A percentile compares a stretch with the other conserved stretches of the same genome.
phyloP scores from a whole-genome alignment of 2,888 invertebrate genomes.

The Patella depressa region DNA sequence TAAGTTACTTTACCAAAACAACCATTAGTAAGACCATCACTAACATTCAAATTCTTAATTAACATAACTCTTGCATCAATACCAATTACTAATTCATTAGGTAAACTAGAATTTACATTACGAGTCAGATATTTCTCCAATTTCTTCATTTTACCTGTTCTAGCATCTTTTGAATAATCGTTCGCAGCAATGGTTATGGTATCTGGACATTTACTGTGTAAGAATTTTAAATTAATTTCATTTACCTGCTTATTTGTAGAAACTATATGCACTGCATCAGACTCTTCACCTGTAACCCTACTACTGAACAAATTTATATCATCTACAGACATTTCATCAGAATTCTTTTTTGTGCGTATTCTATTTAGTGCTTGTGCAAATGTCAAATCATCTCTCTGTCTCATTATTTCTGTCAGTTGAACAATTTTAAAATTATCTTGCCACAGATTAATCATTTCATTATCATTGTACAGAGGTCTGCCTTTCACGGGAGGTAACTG shows the following conservation, averaged over 20 bases:
- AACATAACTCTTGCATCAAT: slow-evolving; percentile 19
- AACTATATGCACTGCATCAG: slow-evolving; percentile 28
- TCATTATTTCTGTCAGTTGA: slow-evolving; percentile 29
- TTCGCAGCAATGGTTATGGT: slow-evolving; percentile 22
- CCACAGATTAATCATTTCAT: slow-evolving; percentile 24
- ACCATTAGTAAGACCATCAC: slow-evolving; percentile 9
- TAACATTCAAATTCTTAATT: no score
- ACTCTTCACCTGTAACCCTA: slow-evolving; percentile 22
- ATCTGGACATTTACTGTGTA: slow-evolving; percentile 11
- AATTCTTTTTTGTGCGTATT: slow-evolving; percentile 22
- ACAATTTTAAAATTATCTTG: slow-evolving; percentile 26
- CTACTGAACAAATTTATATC: slow-evolving; percentile 16
- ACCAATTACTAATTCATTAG: neutral
- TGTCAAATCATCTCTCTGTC: slow-evolving; percentile 24
- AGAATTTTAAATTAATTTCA: slow-evolving; percentile 21
- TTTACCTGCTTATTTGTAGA: slow-evolving; percentile 31
- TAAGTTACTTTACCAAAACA: slow-evolving; percentile 24
- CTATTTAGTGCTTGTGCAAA: slow-evolving; percentile 30
- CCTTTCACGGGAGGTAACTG: slow-evolving; percentile 28
- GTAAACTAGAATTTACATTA: slow-evolving; percentile 11
- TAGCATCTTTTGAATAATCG: slow-evolving; percentile 27
- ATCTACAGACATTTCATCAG: slow-evolving; percentile 5
- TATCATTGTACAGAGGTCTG: slow-evolving; percentile 6
- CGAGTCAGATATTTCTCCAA: neutral
- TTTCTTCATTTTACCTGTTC: slow-evolving; percentile 23